These are phyloP conservation scores for Orthosia cruda DNA, from an alignment of 2,888 invertebrate species.

Conservation along the genomic window DNA sequence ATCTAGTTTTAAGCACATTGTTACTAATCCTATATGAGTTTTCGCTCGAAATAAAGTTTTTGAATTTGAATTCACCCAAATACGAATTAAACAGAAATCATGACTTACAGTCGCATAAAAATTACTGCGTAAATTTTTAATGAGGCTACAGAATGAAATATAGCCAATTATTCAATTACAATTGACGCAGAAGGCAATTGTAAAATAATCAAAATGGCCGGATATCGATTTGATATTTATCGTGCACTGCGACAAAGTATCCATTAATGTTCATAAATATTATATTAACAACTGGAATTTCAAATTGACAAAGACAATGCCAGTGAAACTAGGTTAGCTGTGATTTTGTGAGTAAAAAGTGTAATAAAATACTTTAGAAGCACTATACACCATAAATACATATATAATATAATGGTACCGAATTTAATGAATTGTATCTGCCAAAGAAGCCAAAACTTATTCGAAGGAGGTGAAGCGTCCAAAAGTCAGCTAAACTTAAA, in stretches of 20 bases:
- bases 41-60: too few relatives aligned
- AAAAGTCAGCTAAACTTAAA: background rate
- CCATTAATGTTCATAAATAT: slow-evolving; percentile 12
- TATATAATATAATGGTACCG: background rate
- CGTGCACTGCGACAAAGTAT: slow-evolving; percentile 29
- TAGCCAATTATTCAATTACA: slow-evolving; percentile 1
- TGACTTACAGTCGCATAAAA: background rate
- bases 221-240: slow-evolving; percentile 53
- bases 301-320: background rate
- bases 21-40: too few relatives aligned
- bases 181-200: slow-evolving; percentile 13
- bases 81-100: background rate
- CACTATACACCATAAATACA: background rate
- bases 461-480: background rate
- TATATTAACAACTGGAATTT: background rate
- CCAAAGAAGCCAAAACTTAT: background rate
- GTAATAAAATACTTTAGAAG: background rate
- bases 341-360: background rate
- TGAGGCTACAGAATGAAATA: background rate
- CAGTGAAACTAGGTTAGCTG: background rate
- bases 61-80: background rate
- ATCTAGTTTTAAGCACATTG: too few relatives aligned
- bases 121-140: background rate
- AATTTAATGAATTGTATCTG: background rate
- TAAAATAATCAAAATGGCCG: slow-evolving; percentile 21